A percentile compares a stretch with the other conserved stretches of the same genome.
These are phyloP conservation scores for Lepidotrigona ventralis DNA, from an alignment of 1,140 invertebrate species.

Conservation along the genomic window DNA sequence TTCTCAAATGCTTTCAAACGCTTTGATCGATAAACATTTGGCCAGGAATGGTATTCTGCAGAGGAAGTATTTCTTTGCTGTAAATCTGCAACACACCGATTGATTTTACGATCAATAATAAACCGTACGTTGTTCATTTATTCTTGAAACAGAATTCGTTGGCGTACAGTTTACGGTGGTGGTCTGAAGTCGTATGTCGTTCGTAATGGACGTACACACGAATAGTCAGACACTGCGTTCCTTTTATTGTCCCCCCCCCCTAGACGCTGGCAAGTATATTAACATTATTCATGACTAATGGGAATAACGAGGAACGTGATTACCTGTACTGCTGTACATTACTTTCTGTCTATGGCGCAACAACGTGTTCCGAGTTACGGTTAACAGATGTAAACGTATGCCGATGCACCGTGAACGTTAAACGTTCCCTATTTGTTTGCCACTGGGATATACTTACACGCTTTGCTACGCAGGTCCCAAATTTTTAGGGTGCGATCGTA, in stretches of 20 bases:
- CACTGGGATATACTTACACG: slow-evolving; percentile 86
- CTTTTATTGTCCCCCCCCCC: slow-evolving; percentile 72
- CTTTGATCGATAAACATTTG: too few relatives aligned
- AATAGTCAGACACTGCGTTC: slow-evolving; percentile 71
- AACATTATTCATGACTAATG: slow-evolving; percentile 75
- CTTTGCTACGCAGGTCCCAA: slow-evolving; percentile 96
- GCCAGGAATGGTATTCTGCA: too few relatives aligned
- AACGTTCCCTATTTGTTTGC: slow-evolving; percentile 26
- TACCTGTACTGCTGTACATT: slow-evolving; percentile 60
- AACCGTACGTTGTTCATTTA: background rate
- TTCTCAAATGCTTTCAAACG: too few relatives aligned
- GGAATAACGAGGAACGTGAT: slow-evolving; percentile 74
- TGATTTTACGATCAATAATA: background rate
- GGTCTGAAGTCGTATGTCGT: slow-evolving; percentile 2
- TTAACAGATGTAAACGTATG: background rate
- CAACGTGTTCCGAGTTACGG: background rate
- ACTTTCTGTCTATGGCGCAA: slow-evolving; percentile 51
- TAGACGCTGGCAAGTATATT: slow-evolving; percentile 68
- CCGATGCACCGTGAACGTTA: background rate
- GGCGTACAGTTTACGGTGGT: background rate
- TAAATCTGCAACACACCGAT: background rate
- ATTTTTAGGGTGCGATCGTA: slow-evolving; percentile 98
- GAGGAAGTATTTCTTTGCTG: background rate
- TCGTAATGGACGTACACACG: slow-evolving; percentile 59
- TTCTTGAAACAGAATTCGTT: slow-evolving; percentile 1